A percentile compares a stretch with the other conserved stretches of the same genome.
Evolutionary conservation across 2,888 invertebrate species (phyloP).

Genomic region (Erebia ligea): DNA sequence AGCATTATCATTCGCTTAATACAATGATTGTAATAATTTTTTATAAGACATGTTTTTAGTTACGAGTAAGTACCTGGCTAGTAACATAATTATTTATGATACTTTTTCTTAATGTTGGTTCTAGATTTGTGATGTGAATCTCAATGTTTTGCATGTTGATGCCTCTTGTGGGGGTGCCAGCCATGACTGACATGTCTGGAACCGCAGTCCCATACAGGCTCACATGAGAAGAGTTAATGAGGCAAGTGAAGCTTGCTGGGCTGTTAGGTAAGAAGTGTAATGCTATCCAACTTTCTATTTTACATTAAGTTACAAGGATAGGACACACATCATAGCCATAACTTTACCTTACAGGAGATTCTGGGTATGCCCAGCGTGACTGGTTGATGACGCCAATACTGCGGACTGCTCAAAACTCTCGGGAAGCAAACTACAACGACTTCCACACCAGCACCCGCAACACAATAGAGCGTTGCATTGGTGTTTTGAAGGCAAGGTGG

Average conservation of each 20-base stretch:
- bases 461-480: background rate
- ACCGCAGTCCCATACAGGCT: background rate
- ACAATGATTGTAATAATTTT: background rate
- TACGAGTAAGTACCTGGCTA: too few species aligned
- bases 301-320: background rate
- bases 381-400: background rate
- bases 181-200: slow-evolving; percentile 2
- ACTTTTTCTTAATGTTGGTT: background rate
- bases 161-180: background rate
- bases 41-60: background rate
- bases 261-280: background rate
- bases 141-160: background rate
- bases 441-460: background rate
- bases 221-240: background rate
- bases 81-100: too few species aligned
- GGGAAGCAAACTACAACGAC: background rate
- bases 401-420: background rate
- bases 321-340: background rate
- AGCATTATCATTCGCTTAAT: background rate
- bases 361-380: background rate
- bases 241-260: background rate
- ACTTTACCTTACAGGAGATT: background rate
- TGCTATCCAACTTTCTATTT: background rate
- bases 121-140: background rate
- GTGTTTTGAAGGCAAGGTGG: background rate